Percentiles rank a stretch among this genome's conserved stretches.
phyloP scores from a whole-genome alignment of 2,113 vertebrate species.

The Callipepla squamata region DNA sequence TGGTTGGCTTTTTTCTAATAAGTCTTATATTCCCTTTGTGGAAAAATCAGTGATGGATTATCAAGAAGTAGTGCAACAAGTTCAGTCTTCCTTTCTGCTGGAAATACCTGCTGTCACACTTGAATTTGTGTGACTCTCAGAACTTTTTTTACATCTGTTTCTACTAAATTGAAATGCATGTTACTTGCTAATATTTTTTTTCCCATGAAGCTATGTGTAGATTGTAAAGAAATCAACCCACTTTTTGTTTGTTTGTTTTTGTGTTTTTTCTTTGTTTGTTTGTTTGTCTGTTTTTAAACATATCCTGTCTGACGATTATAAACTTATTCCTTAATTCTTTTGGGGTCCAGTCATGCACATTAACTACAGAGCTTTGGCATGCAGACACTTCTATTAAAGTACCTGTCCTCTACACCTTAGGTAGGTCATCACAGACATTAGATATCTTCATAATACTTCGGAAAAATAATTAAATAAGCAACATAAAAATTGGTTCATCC shows the following conservation, averaged over 20 bases:
- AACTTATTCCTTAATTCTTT: background rate
- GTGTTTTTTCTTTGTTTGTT: too few species aligned
- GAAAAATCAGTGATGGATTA: rapidly evolving
- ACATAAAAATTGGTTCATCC: background rate
- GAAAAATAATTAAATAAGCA: background rate
- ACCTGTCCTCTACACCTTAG: background rate
- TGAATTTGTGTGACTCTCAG: background rate
- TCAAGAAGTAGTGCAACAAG: background rate
- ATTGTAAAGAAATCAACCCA: background rate
- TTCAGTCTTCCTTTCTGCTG: background rate
- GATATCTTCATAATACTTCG: background rate
- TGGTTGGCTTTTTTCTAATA: background rate
- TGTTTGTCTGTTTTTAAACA: background rate
- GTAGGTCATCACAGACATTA: background rate
- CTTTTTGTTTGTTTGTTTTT: background rate
- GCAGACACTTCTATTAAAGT: background rate
- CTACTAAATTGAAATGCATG: background rate
- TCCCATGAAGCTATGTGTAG: background rate
- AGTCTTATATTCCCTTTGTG: rapidly evolving
- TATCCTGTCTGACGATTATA: background rate
- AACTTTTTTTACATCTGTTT: background rate
- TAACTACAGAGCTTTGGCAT: background rate
- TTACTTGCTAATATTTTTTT: background rate
- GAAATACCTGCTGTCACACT: background rate
- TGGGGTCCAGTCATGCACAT: rapidly evolving